phyloP scores from a whole-genome alignment of 1,140 invertebrate species.

The Polypedilum vanderplanki region DNA sequence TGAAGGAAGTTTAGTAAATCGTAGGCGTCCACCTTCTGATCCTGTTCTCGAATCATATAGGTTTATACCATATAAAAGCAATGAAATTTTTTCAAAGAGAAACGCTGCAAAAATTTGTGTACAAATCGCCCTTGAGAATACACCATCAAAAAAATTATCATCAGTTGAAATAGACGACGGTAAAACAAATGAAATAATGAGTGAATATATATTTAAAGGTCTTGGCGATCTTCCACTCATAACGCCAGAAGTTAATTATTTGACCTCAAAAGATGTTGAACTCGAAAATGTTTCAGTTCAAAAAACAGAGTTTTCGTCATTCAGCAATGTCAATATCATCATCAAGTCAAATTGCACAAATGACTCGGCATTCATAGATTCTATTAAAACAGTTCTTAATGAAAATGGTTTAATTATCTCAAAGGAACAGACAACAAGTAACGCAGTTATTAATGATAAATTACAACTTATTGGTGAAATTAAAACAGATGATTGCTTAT shows the following conservation, averaged over 20 bases:
- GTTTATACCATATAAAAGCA: constrained; percentile 63
- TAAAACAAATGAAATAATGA: constrained; percentile 39
- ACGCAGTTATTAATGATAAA: constrained; percentile 32
- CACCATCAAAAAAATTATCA: constrained; percentile 58
- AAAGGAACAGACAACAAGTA: constrained; percentile 39
- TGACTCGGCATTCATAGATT: constrained; percentile 36
- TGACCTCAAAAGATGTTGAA: constrained; percentile 46
- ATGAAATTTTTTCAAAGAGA: constrained; percentile 38
- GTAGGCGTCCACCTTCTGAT: constrained; percentile 53
- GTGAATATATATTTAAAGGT: constrained; percentile 40
- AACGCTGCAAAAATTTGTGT: constrained; percentile 42
- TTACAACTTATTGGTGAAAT: constrained; percentile 37
- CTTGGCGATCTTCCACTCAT: constrained; percentile 52
- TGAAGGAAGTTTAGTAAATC: constrained; percentile 69
- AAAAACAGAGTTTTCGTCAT: constrained; percentile 51
- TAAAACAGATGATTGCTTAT: constrained; percentile 34
- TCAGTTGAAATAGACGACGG: constrained; percentile 52
- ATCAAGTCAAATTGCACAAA: constrained; percentile 46
- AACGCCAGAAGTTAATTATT: constrained; percentile 44
- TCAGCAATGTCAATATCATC: constrained; percentile 52
- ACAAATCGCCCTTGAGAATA: constrained; percentile 75
- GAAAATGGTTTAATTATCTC: constrained; percentile 48
- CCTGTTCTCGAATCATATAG: constrained; percentile 66
- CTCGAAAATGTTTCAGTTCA: constrained; percentile 54
- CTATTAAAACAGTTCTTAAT: constrained; percentile 38